Conservation (phyloP, 2,113 vertebrate species). For the Notothenia coriiceps region DNA sequence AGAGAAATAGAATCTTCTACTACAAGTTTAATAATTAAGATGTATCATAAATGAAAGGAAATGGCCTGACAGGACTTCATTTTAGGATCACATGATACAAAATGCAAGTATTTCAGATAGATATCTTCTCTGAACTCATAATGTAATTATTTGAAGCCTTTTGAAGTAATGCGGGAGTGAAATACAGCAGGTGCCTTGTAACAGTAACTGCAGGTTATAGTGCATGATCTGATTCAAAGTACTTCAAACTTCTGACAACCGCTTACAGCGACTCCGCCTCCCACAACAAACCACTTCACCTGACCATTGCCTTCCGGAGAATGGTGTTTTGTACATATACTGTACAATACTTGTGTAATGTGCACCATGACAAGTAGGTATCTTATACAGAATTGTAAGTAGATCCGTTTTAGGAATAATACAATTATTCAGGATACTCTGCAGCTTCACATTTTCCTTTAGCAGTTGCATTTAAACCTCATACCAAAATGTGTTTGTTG, state of each 20-base stretch:
- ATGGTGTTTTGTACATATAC: constrained; percentile 56
- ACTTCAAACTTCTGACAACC: constrained; percentile 20
- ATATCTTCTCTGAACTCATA: constrained; percentile 17
- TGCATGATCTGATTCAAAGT: constrained; percentile 52
- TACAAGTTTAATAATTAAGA: background rate
- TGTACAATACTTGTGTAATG: constrained; percentile 37
- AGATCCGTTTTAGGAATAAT: constrained; percentile 65
- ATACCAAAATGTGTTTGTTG: constrained; percentile 26
- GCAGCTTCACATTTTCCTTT: constrained; percentile 40
- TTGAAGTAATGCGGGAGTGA: constrained; percentile 33
- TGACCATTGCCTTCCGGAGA: constrained; percentile 43
- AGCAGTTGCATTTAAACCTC: constrained; percentile 30
- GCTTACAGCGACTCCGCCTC: constrained; percentile 15
- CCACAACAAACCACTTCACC: constrained; percentile 30
- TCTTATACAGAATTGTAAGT: constrained; percentile 59
- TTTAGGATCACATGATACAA: background rate
- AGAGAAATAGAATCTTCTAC: constrained; percentile 5
- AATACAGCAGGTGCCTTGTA: constrained; percentile 76
- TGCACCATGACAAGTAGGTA: constrained; percentile 41
- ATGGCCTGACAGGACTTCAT: constrained; percentile 15
- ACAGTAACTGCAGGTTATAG: constrained; percentile 55
- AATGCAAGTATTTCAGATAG: background rate
- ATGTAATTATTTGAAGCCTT: constrained; percentile 9
- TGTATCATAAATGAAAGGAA: background rate
- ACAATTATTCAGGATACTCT: constrained; percentile 59